Percentiles rank a stretch among this genome's conserved stretches.
Conservation (phyloP, 2,113 vertebrate genomes). For the Sorex fumeus region DNA sequence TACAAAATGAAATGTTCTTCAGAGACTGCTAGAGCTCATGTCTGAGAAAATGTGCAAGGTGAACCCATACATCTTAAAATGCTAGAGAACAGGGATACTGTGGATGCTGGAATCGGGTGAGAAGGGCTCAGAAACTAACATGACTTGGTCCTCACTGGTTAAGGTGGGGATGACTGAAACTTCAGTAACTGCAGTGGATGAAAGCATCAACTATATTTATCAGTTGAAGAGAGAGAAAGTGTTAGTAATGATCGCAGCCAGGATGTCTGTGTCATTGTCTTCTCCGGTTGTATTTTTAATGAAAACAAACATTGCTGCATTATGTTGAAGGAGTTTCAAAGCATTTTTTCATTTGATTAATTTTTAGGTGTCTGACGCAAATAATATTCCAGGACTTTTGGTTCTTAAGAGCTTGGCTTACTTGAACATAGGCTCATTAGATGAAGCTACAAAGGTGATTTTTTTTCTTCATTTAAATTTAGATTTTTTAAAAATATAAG, state of each 20-base stretch:
- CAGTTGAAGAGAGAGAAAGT: neutral
- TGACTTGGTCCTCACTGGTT: neutral
- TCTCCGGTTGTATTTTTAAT: slow-evolving; percentile 8
- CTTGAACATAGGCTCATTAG: slow-evolving; percentile 91
- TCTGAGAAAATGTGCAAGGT: slow-evolving; percentile 5
- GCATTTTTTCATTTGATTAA: slow-evolving; percentile 52
- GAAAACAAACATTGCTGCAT: neutral
- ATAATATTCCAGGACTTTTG: slow-evolving; percentile 89
- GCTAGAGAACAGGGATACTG: slow-evolving; percentile 18
- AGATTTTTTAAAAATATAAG: neutral
- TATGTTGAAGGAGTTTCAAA: slow-evolving; percentile 61
- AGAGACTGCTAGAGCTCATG: neutral
- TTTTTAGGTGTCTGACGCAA: slow-evolving; percentile 91
- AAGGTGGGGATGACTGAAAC: neutral
- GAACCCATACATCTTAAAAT: slow-evolving; percentile 5
- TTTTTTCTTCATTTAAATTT: slow-evolving; percentile 31
- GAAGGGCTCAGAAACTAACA: neutral
- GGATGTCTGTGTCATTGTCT: neutral
- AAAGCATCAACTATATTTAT: slow-evolving; percentile 28
- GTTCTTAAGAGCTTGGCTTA: slow-evolving; percentile 91
- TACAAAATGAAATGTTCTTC: neutral
- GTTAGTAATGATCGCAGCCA: slow-evolving; percentile 38
- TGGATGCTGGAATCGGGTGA: neutral
- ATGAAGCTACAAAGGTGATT: slow-evolving; percentile 92
- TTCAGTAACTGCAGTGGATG: neutral